Percentiles rank a stretch among this genome's conserved stretches.
These are phyloP conservation scores for Piezodorus guildinii DNA, from an alignment of 1,140 invertebrate species.

Conservation along the genomic window DNA sequence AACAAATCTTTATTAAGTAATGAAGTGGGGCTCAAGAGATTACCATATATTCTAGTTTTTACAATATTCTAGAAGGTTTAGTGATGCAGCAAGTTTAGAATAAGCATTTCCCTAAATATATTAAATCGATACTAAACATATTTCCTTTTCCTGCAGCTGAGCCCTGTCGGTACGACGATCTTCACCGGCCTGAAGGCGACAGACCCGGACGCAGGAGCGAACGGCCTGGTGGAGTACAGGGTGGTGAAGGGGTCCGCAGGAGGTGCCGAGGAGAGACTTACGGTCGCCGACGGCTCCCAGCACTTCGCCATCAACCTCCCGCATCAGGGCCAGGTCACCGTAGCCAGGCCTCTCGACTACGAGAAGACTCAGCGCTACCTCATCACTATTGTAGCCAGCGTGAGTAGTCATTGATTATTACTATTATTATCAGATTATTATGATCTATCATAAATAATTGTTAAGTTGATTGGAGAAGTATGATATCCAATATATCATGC, in stretches of 20 bases:
- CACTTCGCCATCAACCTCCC: slow-evolving; percentile 76
- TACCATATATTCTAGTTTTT: too few species aligned
- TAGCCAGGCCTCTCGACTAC: slow-evolving; percentile 79
- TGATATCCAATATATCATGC: too few species aligned
- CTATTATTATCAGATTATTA: too few species aligned
- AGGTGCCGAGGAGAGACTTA: slow-evolving; percentile 46
- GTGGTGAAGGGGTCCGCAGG: slow-evolving; percentile 44
- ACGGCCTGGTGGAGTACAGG: slow-evolving; percentile 73
- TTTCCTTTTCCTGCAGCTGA: slow-evolving; percentile 45
- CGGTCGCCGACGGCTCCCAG: slow-evolving; percentile 64
- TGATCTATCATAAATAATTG: too few species aligned
- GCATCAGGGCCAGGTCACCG: slow-evolving; percentile 78
- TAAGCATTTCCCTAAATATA: too few species aligned
- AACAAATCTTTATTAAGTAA: too few species aligned
- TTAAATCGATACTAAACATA: too few species aligned
- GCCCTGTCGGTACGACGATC: slow-evolving; percentile 74
- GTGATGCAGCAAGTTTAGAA: too few species aligned
- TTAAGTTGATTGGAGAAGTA: too few species aligned
- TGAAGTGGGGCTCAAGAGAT: too few species aligned
- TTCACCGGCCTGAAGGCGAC: slow-evolving; percentile 71
- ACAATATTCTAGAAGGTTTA: too few species aligned
- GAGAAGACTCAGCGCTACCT: slow-evolving; percentile 80
- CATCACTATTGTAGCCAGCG: slow-evolving; percentile 77
- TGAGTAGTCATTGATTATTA: slow-evolving; percentile 41
- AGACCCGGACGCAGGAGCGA: slow-evolving; percentile 76